phyloP scores from a whole-genome alignment of 2,797 vertebrate genomes.

The Liasis olivaceus region DNA sequence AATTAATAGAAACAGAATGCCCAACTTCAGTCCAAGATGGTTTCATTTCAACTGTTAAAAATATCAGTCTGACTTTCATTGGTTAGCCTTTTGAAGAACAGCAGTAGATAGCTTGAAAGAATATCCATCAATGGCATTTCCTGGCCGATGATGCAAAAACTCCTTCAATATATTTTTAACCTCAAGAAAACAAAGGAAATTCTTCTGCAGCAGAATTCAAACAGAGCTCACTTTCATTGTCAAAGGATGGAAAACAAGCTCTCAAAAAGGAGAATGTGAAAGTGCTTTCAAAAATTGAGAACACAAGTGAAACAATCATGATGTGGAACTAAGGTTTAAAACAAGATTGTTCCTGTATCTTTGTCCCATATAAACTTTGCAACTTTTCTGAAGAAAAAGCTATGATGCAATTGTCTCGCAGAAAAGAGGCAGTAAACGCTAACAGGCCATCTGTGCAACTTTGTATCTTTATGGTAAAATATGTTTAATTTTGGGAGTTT shows the following conservation, averaged over 20 bases:
- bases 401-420: constrained; percentile 23
- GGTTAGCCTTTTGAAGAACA: neutral
- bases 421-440: neutral
- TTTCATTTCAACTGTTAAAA: constrained; percentile 28
- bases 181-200: constrained; percentile 29
- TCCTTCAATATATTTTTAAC: constrained; percentile 2
- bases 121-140: neutral
- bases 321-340: neutral
- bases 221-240: constrained; percentile 2
- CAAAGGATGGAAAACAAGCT: constrained; percentile 9
- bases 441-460: neutral
- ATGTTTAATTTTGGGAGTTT: neutral
- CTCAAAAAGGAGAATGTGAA: constrained; percentile 2
- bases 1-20: constrained; percentile 8
- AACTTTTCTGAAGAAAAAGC: constrained; percentile 3
- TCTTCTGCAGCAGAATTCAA: constrained; percentile 20
- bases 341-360: neutral
- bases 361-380: constrained; percentile 23
- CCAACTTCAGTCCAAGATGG: neutral
- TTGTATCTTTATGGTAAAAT: neutral
- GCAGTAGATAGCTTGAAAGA: neutral
- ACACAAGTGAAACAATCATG: neutral
- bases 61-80: neutral
- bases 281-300: neutral
- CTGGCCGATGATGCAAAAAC: constrained; percentile 27